Base-by-base conservation (phyloP, 2,797 vertebrate genomes). In the Enteromius mattozi region DNA sequence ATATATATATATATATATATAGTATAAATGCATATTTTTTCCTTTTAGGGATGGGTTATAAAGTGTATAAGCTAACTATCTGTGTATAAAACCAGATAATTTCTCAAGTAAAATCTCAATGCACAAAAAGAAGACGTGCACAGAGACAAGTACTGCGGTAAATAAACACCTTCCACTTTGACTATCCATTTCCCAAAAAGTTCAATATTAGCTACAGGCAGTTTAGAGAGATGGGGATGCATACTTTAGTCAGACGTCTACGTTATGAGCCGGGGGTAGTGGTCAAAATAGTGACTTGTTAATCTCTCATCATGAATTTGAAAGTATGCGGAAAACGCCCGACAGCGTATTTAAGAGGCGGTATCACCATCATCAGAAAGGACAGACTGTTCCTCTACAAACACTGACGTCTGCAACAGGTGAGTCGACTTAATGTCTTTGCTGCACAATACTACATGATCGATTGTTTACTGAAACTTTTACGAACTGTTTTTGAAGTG, bases 281-380 rank as follows among this genome's bases (percentile, higher is more conserved):
- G 65, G 21, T 80, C 65, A 54, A 56, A 56, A 40, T 8, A 14
- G 63, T 69, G 24, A 77, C 4, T 77, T 69, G 33, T 77, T 69
- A n/a, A 45, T 51, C 16, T 77, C 33, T 13, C 4, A 54, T 45
- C 33, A 47, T 74, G 24, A 65, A 33, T 3, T 16, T 42, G 24
- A 69, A 63, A 83, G 81, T 76, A 83, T 83, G 81, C 21, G 71
- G 71, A 59, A 68, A 68, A 27, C 45, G 72, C 72, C 12, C 30
- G 6, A 14, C 14, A 42, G 61, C 2, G 45, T 76, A 76, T 68
- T 66, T 83, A 83, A 83, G 71, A 68, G 81, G 81, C 71, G 70
- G 80, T 35, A 19, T 79, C 71, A 74, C 2, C 12, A 61, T 61
- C n/a, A 21, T 7, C 21, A 51, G 21, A 3, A 9, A 65, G 61